Evolutionary conservation across 2,113 vertebrate species (phyloP), one percentile per base, ranked within the genome.

Genomic region (Stigmatopora nigra): DNA sequence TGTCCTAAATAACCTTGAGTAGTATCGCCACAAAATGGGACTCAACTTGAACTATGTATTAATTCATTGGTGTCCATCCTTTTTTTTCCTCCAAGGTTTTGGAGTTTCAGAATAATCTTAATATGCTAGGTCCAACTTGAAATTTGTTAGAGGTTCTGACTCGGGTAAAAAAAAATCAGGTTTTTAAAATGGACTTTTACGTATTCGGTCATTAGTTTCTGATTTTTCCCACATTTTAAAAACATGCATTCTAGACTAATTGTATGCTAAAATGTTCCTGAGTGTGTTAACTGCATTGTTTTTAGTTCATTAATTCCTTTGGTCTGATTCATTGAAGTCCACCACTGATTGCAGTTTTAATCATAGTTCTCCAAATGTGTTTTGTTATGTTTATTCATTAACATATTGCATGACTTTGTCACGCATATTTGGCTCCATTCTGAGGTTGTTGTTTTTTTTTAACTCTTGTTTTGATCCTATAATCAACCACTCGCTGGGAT

Each of bases 1-100:
- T 72, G 61, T 61, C 78, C 83, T 64, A 66, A 17, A 13, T 51
- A 22, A 56, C 75, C 59, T 78, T 70, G 67, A 70, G 67, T 82
- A 64, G 66, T 41, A 41, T 55, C 63, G 60, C 2, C 61, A 3
- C 41, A 41, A 56, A 61, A 44, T n/a, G 46, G 68, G 49, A n/a
- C 25, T 63, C 41, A 14, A 12, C 4, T 53, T 53, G 11, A 20
- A 53, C 3, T n/a, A n/a, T n/a, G 16, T 11, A 19, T 31, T 19
- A 49, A 16, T 13, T 4, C 12, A 6, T 17, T 7, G 36, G 5
- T 63, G 25, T 31, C 25, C 25, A 31, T 31, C 1, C 25, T 31
- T 31, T 1, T 31, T 31, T 31, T 31, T 31, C 3, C 25, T 31
- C 25, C 25, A 31, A 31, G 25, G 25, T 1, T 31, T 3, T n/a